Percentiles rank a stretch among this genome's conserved stretches.
Conservation (phyloP, 2,113 vertebrate species). For the Thymallus thymallus region DNA sequence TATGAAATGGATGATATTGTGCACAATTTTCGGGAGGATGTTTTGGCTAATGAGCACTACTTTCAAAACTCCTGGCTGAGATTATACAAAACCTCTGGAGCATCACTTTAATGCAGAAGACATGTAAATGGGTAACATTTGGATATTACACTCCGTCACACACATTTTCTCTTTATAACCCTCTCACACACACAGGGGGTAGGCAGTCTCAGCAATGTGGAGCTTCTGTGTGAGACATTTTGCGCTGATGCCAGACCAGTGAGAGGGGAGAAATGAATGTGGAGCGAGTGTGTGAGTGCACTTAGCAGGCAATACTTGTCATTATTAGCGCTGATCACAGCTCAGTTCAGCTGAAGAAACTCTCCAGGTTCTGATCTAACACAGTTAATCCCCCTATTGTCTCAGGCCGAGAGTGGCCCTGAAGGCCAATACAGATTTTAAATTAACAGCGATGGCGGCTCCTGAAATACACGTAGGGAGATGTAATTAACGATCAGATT, state of each 20-base stretch:
- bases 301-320: conserved; percentile 8
- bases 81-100: no score
- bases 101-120: neutral
- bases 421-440: conserved; percentile 31
- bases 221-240: conserved; percentile 20
- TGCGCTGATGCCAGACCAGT: conserved; percentile 40
- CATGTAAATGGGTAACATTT: conserved; percentile 11
- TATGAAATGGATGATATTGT: no score
- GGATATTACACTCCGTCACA: neutral
- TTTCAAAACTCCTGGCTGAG: no score
- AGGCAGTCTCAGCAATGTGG: conserved; percentile 49
- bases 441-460: conserved; percentile 35
- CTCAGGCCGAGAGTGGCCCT: conserved; percentile 40
- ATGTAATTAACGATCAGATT: conserved; percentile 58
- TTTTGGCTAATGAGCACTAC: no score
- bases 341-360: conserved; percentile 19
- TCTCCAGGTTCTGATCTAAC: conserved; percentile 54
- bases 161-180: neutral
- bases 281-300: conserved; percentile 48
- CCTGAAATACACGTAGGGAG: conserved; percentile 28
- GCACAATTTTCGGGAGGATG: no score
- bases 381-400: conserved; percentile 52
- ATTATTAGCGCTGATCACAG: conserved; percentile 7
- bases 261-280: conserved; percentile 53
- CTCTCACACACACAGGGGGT: neutral